Conservation (phyloP, 1,140 invertebrate species). For the Drosophila rhopaloa region DNA sequence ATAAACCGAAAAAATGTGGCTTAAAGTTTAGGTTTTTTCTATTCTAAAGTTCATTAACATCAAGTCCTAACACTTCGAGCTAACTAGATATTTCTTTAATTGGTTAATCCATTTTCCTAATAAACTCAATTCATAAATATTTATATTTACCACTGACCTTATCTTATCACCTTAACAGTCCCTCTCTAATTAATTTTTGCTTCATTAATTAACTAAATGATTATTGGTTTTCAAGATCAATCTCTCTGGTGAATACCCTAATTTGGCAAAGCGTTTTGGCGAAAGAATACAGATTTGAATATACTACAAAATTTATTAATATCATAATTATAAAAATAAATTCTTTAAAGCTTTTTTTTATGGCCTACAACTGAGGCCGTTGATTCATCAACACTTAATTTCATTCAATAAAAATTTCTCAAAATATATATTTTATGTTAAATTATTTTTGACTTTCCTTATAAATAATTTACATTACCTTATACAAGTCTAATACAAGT, state of each 20-base stretch:
- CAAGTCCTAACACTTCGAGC: background rate
- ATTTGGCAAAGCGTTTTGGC: background rate
- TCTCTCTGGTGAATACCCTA: background rate
- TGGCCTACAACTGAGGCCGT: too few relatives aligned
- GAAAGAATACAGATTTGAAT: background rate
- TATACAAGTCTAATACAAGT: background rate
- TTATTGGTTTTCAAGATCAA: constrained; percentile 4
- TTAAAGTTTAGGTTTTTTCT: constrained; percentile 1
- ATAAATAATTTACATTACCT: background rate
- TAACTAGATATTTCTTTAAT: background rate
- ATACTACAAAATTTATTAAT: too few relatives aligned
- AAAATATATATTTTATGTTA: background rate
- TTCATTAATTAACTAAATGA: constrained; percentile 23
- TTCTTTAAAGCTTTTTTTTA: too few relatives aligned
- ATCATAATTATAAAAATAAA: background rate
- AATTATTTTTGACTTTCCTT: too few relatives aligned
- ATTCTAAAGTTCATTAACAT: constrained; percentile 19
- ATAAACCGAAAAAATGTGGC: constrained; percentile 8
- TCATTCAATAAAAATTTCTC: background rate
- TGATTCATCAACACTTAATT: too few relatives aligned
- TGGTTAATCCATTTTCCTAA: constrained; percentile 14
- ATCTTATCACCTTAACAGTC: constrained; percentile 13
- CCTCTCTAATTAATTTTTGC: constrained; percentile 14
- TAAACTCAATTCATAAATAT: constrained; percentile 1
- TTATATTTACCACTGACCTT: constrained; percentile 14